Conservation (phyloP, 2,797 vertebrate genomes). For the Neoniphon sammara region DNA sequence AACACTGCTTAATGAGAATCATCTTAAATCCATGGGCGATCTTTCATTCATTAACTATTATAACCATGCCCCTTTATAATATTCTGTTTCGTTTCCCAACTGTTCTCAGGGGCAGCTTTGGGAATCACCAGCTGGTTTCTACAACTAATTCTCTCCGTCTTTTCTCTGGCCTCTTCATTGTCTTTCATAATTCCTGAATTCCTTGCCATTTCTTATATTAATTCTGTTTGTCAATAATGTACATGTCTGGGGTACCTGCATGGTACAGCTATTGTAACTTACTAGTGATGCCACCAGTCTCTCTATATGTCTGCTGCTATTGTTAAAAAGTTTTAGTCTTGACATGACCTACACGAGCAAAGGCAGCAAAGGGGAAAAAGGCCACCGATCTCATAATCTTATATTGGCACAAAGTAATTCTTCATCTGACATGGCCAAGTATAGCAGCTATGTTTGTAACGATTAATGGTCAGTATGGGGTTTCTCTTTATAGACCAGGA, state of each 20-base stretch:
- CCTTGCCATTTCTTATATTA: constrained; percentile 14
- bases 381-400: constrained; percentile 1
- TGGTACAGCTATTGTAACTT: constrained; percentile 28
- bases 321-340: constrained; percentile 17
- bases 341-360: constrained; percentile 30
- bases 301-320: constrained; percentile 15
- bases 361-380: constrained; percentile 22
- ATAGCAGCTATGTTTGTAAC: constrained; percentile 11
- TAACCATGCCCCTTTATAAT: constrained; percentile 33
- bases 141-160: constrained; percentile 21
- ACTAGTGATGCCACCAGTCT: background rate
- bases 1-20: constrained; percentile 56
- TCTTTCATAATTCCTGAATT: constrained; percentile 24
- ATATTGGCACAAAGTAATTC: constrained; percentile 7
- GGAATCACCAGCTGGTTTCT: constrained; percentile 39
- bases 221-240: constrained; percentile 26
- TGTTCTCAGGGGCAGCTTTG: constrained; percentile 43
- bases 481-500: constrained; percentile 88
- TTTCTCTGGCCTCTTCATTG: constrained; percentile 15
- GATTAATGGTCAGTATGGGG: constrained; percentile 33
- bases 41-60: constrained; percentile 42
- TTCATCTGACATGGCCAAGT: constrained; percentile 24
- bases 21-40: constrained; percentile 54
- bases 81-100: constrained; percentile 32
- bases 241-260: constrained; percentile 20